A percentile compares a stretch with the other conserved stretches of the same genome.
phyloP scores from a whole-genome alignment of 2,113 vertebrate genomes.

The Prolemur simus region DNA sequence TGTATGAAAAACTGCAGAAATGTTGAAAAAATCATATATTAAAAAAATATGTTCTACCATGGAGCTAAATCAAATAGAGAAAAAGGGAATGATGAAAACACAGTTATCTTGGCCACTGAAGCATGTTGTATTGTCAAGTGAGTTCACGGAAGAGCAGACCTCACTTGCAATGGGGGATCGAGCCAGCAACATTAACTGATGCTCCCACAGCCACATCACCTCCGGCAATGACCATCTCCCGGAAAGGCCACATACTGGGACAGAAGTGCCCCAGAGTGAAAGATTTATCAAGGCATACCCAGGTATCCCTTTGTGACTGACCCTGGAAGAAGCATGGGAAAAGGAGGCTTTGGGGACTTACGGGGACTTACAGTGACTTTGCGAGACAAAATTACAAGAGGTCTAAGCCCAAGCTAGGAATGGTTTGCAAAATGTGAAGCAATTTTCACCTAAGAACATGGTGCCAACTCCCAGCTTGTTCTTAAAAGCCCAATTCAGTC shows the following conservation, averaged over 20 bases:
- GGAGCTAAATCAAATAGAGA: not conserved
- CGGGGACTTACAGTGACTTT: not conserved
- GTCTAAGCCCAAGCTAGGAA: not conserved
- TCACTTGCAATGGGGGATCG: rapidly evolving
- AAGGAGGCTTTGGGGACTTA: not conserved
- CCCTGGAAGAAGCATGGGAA: not conserved
- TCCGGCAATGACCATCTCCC: not conserved
- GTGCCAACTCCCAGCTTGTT: not conserved
- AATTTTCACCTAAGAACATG: not conserved
- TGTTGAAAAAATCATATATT: not conserved
- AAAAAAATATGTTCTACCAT: not conserved
- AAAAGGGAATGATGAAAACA: not conserved
- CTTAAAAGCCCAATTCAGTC: not conserved
- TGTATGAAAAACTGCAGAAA: not conserved
- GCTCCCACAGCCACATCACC: not conserved
- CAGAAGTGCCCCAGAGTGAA: not conserved
- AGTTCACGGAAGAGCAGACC: not conserved
- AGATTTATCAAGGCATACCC: not conserved
- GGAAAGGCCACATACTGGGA: not conserved
- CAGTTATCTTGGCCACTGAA: not conserved
- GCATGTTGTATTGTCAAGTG: not conserved
- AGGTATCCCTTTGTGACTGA: not conserved
- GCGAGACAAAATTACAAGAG: not conserved
- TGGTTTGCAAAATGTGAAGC: not conserved
- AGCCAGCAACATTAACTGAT: not conserved